Conservation (phyloP, 37 sponge, comb jelly and placozoan species). For the Haliclona indistincta region DNA sequence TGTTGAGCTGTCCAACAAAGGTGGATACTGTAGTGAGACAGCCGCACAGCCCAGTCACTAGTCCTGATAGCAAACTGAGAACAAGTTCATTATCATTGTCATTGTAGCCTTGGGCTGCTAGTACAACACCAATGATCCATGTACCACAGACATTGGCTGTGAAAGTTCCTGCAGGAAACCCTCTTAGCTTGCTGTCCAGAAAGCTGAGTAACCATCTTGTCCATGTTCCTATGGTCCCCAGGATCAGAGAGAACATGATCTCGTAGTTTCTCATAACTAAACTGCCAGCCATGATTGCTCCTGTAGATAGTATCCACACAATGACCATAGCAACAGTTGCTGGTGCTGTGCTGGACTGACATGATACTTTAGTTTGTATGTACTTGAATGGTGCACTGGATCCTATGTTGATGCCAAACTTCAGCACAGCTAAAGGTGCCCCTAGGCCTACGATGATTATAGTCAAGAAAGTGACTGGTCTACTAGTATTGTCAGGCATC, state of each 20-base stretch:
- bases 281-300: conserved; percentile 1
- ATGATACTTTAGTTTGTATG: neutral
- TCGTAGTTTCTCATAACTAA: neutral
- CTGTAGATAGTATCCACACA: conserved; percentile 21
- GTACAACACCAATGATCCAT: conserved; percentile 25
- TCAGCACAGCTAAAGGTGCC: conserved; percentile 38
- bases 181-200: conserved; percentile 20
- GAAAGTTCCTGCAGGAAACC: conserved; percentile 61
- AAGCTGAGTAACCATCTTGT: conserved; percentile 51
- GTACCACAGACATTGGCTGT: conserved; percentile 45
- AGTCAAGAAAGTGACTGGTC: conserved; percentile 42
- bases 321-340: neutral
- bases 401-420: conserved; percentile 31
- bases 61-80: conserved; percentile 17
- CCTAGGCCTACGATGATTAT: conserved; percentile 47
- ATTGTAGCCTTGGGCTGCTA: neutral
- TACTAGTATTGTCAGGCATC: conserved; percentile 11
- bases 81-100: neutral
- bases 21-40: conserved; percentile 74
- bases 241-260: conserved; percentile 35
- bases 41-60: conserved; percentile 61
- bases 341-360: neutral
- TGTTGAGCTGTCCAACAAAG: conserved; percentile 38
- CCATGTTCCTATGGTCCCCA: conserved; percentile 40
- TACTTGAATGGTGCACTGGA: neutral